These are phyloP conservation scores for Tyria jacobaeae DNA, from an alignment of 2,888 invertebrate genomes.

Conservation along the genomic window DNA sequence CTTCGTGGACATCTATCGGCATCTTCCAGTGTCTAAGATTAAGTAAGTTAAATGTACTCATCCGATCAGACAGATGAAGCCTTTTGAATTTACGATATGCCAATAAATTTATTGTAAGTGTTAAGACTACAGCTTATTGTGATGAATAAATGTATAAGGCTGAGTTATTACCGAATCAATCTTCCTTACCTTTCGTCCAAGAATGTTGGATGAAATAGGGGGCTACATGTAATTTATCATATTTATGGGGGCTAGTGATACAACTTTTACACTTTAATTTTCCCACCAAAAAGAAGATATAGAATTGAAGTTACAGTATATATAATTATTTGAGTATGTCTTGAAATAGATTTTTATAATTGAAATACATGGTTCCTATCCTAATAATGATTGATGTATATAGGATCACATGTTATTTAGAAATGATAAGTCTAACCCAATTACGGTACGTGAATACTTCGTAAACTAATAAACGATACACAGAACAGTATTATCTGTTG, in stretches of 20 bases:
- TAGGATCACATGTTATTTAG: too few relatives aligned
- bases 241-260: slow-evolving; percentile 7
- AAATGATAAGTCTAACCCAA: background rate
- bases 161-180: slow-evolving; percentile 35
- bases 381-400: background rate
- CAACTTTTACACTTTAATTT: slow-evolving; percentile 7
- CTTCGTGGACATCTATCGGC: slow-evolving; percentile 42
- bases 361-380: background rate
- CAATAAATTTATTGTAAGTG: slow-evolving; percentile 57
- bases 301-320: background rate
- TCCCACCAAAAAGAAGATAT: background rate
- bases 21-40: slow-evolving; percentile 38
- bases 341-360: too few relatives aligned
- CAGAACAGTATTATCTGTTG: background rate
- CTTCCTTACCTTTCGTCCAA: slow-evolving; percentile 8
- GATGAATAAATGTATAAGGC: slow-evolving; percentile 37
- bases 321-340: background rate
- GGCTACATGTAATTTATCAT: slow-evolving; percentile 17
- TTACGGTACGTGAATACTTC: background rate
- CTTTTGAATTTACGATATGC: slow-evolving; percentile 63
- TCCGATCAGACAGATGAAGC: slow-evolving; percentile 53
- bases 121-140: slow-evolving; percentile 40
- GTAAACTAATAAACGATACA: background rate
- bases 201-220: slow-evolving; percentile 5
- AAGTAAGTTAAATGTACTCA: slow-evolving; percentile 60